Evolutionary conservation across 2,113 vertebrate species (phyloP).

Genomic region (Serilophus lunatus): DNA sequence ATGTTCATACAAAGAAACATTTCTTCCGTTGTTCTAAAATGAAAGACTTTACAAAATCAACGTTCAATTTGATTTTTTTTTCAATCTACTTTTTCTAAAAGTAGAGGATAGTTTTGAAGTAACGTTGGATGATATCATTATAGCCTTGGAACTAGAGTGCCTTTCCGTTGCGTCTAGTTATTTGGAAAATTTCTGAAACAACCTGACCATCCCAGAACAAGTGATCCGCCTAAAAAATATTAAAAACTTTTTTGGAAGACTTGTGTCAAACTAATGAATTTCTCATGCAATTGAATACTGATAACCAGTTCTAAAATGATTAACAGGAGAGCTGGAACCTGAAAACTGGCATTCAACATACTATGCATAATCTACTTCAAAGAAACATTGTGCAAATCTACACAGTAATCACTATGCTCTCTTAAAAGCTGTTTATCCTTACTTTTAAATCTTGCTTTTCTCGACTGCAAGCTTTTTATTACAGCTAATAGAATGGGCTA

Average conservation of each 20-base stretch:
- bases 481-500: not conserved
- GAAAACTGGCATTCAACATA: not conserved
- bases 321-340: not conserved
- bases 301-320: not conserved
- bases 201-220: not conserved
- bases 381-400: not conserved
- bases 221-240: not conserved
- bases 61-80: not conserved
- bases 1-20: not conserved
- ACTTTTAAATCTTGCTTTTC: not conserved
- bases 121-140: not conserved
- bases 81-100: not conserved
- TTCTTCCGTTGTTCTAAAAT: not conserved
- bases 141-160: not conserved
- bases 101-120: not conserved
- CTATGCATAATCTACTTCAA: not conserved
- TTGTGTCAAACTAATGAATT: not conserved
- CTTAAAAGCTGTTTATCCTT: not conserved
- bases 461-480: not conserved
- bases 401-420: not conserved
- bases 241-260: not conserved
- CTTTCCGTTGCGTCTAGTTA: not conserved
- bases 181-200: not conserved
- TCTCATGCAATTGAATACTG: not conserved
- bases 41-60: not conserved